These are phyloP conservation scores for Epinephelus fuscoguttatus DNA, from an alignment of 2,113 vertebrate genomes.

Conservation along the genomic window DNA sequence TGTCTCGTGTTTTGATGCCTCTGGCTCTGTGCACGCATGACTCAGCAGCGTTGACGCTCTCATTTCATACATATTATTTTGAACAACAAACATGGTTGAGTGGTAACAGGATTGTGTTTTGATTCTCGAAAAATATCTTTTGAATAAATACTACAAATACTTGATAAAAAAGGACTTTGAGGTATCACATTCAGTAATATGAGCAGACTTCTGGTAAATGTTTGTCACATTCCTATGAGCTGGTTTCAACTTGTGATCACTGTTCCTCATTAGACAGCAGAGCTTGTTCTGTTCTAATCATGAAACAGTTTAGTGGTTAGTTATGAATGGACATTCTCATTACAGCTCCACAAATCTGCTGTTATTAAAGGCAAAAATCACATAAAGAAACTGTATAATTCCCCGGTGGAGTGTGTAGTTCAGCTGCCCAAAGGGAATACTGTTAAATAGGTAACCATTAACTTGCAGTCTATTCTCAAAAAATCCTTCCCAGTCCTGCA, in stretches of 20 bases:
- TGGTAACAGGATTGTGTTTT: not conserved
- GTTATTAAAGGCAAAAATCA: not conserved
- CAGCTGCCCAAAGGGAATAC: not conserved
- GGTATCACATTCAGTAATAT: not conserved
- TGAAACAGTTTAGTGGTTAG: not conserved
- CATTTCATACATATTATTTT: not conserved
- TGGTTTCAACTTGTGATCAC: constrained; percentile 19
- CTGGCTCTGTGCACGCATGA: not conserved
- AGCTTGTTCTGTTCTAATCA: constrained; percentile 3
- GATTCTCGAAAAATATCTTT: not conserved
- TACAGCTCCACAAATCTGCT: not conserved
- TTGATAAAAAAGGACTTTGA: not conserved
- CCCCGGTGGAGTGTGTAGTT: not conserved
- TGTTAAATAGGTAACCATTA: not conserved
- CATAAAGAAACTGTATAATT: not conserved
- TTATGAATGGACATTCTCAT: not conserved
- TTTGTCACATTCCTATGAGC: not conserved
- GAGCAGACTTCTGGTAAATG: not conserved
- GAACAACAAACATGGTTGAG: not conserved
- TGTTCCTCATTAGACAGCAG: constrained; percentile 11
- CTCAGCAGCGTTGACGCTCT: constrained; percentile 4
- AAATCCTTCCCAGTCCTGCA: not conserved
- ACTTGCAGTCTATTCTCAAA: not conserved
- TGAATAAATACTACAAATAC: not conserved
- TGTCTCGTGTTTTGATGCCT: not conserved